Base-by-base conservation (phyloP, 2,888 invertebrate species). In the Trachelus stipa region DNA sequence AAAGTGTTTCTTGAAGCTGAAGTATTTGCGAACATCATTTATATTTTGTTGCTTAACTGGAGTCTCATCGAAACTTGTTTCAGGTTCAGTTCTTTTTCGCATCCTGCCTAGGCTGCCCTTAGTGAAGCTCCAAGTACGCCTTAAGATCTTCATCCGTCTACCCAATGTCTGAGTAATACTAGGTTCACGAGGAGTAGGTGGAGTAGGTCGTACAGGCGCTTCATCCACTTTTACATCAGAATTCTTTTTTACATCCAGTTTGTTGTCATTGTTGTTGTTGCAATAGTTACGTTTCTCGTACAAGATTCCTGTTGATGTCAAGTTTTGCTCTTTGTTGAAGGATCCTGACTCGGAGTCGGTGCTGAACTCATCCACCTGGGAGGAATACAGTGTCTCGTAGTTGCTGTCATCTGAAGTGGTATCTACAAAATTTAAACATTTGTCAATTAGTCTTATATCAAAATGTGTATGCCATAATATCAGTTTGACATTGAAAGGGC, bases 71-170 rank as follows among this genome's bases (percentile, higher is more conserved):
- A 76, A 76, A 37, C 73, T 74, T 15, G 34, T 34, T 12, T 79
- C 76, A 4, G 71, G 40, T 33, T 79, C 79, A 4, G 88, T 86
- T 77, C 88, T 87, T 31, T 88, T 83, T 23, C 89, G 81, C 76
- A 90, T 90, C 1, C 89, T 86, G 4, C 89, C 90, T 3, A 91
- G 82, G 40, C 90, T 91, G 3, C 89, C 90, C 79, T 91, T 91
- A 30, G 91, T 91, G 71, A 91, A 89, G 79, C 90, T 91, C 91
- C 91, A 91, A 0, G 90, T 91, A 73, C 91, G 84, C 11, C 89
- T 83, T 0, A 91, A 81, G 83, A 91, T 88, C 76, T 89, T 90
- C 82, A 91, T 90, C 73, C 87, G 84, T n/a, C 85, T 86, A 4
- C 90, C 90, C 6, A 91, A 80, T 3, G 87, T 89, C 56, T 89